Evolutionary conservation across 1,140 invertebrate species (phyloP).

Genomic region (Batillaria attramentaria): DNA sequence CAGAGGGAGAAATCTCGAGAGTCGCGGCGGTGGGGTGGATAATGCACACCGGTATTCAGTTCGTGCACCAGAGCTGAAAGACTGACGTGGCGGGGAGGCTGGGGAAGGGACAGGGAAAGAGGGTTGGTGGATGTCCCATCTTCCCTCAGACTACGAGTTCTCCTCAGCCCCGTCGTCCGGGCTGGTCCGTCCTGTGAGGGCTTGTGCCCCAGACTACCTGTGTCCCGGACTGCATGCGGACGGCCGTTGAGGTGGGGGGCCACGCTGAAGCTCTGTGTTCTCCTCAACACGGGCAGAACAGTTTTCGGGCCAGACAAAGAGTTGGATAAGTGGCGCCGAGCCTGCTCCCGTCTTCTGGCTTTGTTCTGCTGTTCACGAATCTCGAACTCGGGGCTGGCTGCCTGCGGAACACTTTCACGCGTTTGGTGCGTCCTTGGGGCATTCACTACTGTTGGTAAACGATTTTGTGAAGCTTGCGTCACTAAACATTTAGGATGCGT

Average conservation of each 20-base stretch:
- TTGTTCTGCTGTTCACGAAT: neutral
- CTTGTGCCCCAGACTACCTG: neutral
- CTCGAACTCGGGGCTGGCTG: no score
- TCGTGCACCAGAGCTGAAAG: conserved; percentile 21
- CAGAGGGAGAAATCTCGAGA: neutral
- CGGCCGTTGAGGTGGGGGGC: neutral
- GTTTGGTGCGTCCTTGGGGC: no score
- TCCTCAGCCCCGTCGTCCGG: neutral
- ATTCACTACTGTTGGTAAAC: no score
- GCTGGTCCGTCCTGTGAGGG: neutral
- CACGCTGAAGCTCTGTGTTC: conserved; percentile 20
- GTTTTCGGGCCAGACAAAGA: conserved; percentile 18
- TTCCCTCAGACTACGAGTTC: conserved; percentile 22
- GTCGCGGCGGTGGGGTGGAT: neutral
- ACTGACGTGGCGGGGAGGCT: neutral
- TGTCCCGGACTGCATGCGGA: neutral
- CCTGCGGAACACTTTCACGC: no score
- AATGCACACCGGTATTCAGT: conserved; percentile 17
- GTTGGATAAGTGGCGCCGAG: conserved; percentile 17
- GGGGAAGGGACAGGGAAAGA: conserved; percentile 14
- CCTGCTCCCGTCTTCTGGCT: conserved; percentile 7
- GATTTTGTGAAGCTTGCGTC: no score
- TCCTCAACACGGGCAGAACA: conserved; percentile 19
- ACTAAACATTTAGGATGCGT: no score
- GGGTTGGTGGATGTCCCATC: neutral